A percentile compares a stretch with the other conserved stretches of the same genome.
phyloP scores from a whole-genome alignment of 2,113 vertebrate species.

The Tupaia chinensis region DNA sequence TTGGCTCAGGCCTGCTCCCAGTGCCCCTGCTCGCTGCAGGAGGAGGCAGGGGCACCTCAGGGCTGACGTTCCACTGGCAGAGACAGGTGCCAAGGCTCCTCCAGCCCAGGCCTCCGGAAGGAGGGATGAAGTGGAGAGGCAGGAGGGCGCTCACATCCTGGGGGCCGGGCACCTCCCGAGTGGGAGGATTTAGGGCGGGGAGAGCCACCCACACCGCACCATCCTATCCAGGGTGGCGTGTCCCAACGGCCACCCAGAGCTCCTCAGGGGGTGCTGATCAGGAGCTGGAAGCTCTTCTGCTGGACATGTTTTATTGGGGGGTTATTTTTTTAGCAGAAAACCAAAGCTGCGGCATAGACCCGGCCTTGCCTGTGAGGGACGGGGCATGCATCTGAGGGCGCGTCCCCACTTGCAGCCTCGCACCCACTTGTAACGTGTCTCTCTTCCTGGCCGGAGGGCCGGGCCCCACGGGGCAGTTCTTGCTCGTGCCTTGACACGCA shows the following conservation, averaged over 20 bases:
- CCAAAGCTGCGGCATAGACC: constrained; percentile 3
- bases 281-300: not conserved
- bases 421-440: not conserved
- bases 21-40: not conserved
- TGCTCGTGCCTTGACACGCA: not conserved
- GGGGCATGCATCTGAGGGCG: not conserved
- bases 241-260: not conserved
- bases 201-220: not conserved
- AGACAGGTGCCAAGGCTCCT: not conserved
- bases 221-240: not conserved
- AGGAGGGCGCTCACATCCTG: not conserved
- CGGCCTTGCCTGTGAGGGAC: not conserved
- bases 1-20: not conserved
- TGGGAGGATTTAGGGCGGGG: not conserved
- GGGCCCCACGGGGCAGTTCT: not conserved
- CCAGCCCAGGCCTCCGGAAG: not conserved
- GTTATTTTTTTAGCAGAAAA: constrained; percentile 28
- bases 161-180: not conserved
- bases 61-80: not conserved
- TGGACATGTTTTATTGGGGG: not conserved
- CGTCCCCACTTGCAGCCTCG: not conserved
- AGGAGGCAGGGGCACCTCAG: not conserved
- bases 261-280: not conserved
- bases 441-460: not conserved
- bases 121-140: not conserved